A percentile compares a stretch with the other conserved stretches of the same genome.
These are phyloP conservation scores for Papio anubis DNA, from an alignment of 2,113 vertebrate genomes.

Conservation along the genomic window DNA sequence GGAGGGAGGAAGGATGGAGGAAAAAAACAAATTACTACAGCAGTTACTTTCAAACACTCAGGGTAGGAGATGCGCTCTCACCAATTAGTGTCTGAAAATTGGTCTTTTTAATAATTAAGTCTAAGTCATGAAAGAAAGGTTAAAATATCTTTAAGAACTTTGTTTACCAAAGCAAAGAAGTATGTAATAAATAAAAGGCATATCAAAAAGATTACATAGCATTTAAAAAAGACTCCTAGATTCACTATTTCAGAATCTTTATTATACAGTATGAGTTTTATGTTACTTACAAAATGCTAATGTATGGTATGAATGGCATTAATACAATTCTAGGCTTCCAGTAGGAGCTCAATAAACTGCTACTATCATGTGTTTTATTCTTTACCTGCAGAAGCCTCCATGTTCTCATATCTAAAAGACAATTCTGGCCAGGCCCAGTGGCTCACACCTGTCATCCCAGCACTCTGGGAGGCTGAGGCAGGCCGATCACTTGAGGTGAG, in stretches of 20 bases:
- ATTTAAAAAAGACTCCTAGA: not conserved
- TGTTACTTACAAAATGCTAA: not conserved
- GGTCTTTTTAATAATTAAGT: not conserved
- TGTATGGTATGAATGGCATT: not conserved
- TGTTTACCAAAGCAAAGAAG: not conserved
- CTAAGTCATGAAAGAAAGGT: not conserved
- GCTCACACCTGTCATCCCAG: no score
- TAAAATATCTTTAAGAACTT: not conserved
- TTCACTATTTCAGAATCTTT: not conserved
- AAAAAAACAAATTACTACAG: not conserved
- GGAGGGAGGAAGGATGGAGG: no score
- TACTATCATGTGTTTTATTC: not conserved
- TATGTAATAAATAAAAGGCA: not conserved
- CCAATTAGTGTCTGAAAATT: not conserved
- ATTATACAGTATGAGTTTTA: not conserved
- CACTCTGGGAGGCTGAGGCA: no score
- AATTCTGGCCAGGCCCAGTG: no score
- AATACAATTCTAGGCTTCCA: not conserved
- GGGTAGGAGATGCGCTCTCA: not conserved
- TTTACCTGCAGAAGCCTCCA: not conserved
- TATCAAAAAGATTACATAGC: not conserved
- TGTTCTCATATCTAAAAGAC: not conserved
- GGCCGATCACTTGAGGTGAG: no score
- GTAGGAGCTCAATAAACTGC: not conserved
- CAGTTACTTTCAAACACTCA: not conserved